Conservation (phyloP, 2,113 vertebrate genomes). For the Dunckerocampus dactyliophorus region DNA sequence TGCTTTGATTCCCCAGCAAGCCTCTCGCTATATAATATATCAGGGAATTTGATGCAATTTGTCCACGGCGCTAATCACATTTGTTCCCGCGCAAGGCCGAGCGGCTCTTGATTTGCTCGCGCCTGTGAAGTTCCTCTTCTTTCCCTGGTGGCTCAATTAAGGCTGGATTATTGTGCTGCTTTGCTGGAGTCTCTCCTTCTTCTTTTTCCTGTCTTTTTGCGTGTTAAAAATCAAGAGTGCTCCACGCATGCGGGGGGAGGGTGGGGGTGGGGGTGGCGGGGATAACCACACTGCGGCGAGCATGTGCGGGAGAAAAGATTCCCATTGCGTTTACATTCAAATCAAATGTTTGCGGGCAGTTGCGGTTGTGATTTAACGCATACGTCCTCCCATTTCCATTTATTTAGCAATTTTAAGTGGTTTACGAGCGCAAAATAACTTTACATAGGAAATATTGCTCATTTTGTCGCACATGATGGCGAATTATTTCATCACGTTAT, state of each 20-base stretch:
- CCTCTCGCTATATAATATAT: slow-evolving; percentile 55
- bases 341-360: no score
- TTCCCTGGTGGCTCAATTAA: slow-evolving; percentile 97
- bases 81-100: slow-evolving; percentile 60
- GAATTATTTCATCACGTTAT: no score
- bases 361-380: no score
- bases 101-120: slow-evolving; percentile 63
- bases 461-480: no score
- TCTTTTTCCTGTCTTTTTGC: slow-evolving; percentile 13
- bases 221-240: slow-evolving; percentile 33
- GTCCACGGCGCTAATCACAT: slow-evolving; percentile 74
- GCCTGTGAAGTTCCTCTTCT: slow-evolving; percentile 65
- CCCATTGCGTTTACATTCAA: no score
- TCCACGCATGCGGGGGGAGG: slow-evolving; percentile 19
- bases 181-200: slow-evolving; percentile 43
- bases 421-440: no score
- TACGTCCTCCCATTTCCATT: no score
- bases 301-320: no score
- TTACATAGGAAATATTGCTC: no score
- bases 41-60: slow-evolving; percentile 73
- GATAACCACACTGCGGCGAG: no score
- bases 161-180: slow-evolving; percentile 90
- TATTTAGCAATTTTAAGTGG: no score
- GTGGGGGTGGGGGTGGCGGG: no score
- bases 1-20: slow-evolving; percentile 60